Evolutionary conservation across 2,888 invertebrate genomes (phyloP).

Genomic region (Xestoiulus laeticollis): DNA sequence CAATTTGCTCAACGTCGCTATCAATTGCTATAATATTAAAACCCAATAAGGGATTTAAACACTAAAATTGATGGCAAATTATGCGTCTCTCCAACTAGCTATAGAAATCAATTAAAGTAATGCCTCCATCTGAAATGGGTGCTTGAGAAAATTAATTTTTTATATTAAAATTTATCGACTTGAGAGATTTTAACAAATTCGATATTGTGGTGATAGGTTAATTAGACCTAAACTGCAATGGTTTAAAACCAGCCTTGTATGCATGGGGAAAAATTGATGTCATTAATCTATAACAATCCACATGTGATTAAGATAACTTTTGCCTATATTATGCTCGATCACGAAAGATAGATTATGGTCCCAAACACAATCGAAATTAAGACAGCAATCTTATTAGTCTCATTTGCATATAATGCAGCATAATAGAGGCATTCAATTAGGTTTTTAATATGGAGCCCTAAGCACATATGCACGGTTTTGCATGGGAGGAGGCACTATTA

Average conservation of each 20-base stretch:
- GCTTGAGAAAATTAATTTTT: neutral
- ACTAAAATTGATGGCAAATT: conserved; percentile 15
- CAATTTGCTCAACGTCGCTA: neutral
- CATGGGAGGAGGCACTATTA: neutral
- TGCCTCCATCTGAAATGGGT: neutral
- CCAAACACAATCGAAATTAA: neutral
- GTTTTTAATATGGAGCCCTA: neutral
- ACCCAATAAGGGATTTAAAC: conserved; percentile 1
- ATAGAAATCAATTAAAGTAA: conserved; percentile 36
- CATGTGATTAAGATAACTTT: neutral
- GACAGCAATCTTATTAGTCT: neutral
- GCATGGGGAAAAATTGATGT: neutral
- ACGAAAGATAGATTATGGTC: neutral
- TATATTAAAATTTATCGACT: neutral
- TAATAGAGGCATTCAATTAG: neutral
- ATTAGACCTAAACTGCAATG: neutral
- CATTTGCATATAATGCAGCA: neutral
- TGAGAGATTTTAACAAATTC: neutral
- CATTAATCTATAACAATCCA: neutral
- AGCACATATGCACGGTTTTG: neutral
- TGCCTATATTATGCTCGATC: neutral
- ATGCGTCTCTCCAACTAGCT: neutral
- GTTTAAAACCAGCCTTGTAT: neutral
- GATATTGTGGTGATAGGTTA: neutral
- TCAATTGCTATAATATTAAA: conserved; percentile 13